A percentile compares a stretch with the other conserved stretches of the same genome.
phyloP scores from a whole-genome alignment of 2,888 invertebrate species.

The Venusia cambrica region DNA sequence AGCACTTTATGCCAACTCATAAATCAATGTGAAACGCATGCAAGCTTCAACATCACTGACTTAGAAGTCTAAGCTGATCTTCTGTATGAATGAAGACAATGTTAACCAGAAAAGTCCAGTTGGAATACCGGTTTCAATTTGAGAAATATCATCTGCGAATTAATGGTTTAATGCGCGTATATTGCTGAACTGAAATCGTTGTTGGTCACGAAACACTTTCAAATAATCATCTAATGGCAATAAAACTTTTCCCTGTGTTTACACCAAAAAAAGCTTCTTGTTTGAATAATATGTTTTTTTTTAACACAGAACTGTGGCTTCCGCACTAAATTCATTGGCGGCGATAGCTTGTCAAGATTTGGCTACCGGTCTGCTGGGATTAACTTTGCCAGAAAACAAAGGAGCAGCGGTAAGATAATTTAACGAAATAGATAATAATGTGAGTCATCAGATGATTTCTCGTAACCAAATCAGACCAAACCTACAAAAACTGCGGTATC shows the following conservation, averaged over 20 bases:
- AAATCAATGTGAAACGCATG: conserved; percentile 36
- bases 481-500: too few species aligned
- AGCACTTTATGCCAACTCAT: too few species aligned
- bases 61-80: conserved; percentile 33
- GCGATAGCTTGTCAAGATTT: conserved; percentile 96
- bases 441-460: too few species aligned
- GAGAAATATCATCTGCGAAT: conserved; percentile 38
- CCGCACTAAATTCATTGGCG: conserved; percentile 95
- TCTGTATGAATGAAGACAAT: conserved; percentile 40
- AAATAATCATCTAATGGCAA: too few species aligned
- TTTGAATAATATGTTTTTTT: not conserved
- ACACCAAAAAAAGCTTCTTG: too few species aligned
- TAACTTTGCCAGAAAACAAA: conserved; percentile 86
- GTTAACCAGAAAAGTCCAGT: conserved; percentile 66
- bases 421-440: not conserved
- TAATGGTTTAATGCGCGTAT: conserved; percentile 37
- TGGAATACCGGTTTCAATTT: conserved; percentile 62
- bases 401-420: conserved; percentile 85
- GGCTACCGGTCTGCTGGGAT: conserved; percentile 85
- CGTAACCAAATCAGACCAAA: too few species aligned
- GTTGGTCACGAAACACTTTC: too few species aligned
- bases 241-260: too few species aligned
- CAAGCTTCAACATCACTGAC: conserved; percentile 46
- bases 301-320: conserved; percentile 91
- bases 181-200: conserved; percentile 9